Evolutionary conservation across 2,888 invertebrate species (phyloP), one percentile per base, ranked within the genome.

Genomic region (Drosophila tanythrix): DNA sequence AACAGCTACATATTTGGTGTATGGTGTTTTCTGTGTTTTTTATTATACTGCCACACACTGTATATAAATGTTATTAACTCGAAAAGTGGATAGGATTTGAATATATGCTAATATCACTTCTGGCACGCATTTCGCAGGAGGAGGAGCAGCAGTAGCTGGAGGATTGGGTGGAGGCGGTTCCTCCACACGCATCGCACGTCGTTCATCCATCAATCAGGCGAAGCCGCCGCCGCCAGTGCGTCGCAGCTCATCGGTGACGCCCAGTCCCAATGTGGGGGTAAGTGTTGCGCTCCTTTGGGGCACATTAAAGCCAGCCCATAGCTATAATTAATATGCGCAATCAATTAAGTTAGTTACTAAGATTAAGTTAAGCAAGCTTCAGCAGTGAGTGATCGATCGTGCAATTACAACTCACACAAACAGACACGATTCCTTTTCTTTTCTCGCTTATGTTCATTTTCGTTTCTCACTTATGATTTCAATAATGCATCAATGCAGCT

Each of bases 171-270:
- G 70, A 11, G 83, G 74, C 53, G 46, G 62, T 36, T 46, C 46
- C 25, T 89, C 90, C 48, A 92, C 93, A 59, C 91, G 93, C 79
- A 93, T 93, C 63, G 91, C 93, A 57, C 90, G 93, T 65, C 91
- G 93, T 48, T 93, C 93, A 46, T 93, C 93, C 66, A 90, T 93
- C 36, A 93, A 93, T 78, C 92, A 92, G 79, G 92, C 92, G 27
- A 95, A 97, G 92, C 97, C 97, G 43, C 96, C 97, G 74, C 97
- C 97, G 40, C 97, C 97, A 0, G 96, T 97, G 52, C 94, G 98
- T 59, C 94, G 97, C 48, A 97, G 97, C 0, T 97, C 97, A 0
- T 95, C 95, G 66, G 93, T 93, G 66, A 93, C 93, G 68, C 93
- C 93, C 70, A 92, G 92, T 90, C 92, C 89, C 76, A 92, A 83